Base-by-base conservation (phyloP, 2,113 vertebrate genomes). In the Herpetotheres cachinnans region DNA sequence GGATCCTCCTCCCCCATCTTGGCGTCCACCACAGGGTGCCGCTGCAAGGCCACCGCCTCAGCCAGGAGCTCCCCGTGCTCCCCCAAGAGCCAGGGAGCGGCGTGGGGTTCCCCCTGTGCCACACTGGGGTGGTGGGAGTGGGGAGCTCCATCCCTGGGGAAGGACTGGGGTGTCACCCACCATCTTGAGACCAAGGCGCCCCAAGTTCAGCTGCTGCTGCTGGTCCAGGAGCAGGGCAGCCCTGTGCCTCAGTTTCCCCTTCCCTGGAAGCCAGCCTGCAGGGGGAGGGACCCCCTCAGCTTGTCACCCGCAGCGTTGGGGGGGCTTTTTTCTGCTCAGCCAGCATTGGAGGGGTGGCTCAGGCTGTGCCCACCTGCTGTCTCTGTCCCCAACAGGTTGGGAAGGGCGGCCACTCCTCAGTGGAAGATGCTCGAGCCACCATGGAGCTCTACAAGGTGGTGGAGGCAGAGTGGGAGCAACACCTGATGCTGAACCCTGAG, bases 401-500 rank as follows among this genome's bases (percentile, higher is more conserved):
- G 36, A 98, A 22, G 21, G 95, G 89, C 0, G 99, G 99, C 8
- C 99, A 99, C 89, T 99, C 98, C 29, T 99, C 99, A 0, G 99
- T 99, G 69, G 99, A 99, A 94, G 99, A 99, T 0, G 99, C 99
- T 50, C 97, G 93, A 79, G 99, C 99, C 88, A 99, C 99, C 27
- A 99, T 99, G 99, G 99, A 99, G 70, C 98, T 99, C 29, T 99
- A 99, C 97, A 99, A 98, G 79, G 83, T 98, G 97, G 98, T 99
- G 74, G 99, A 99, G 84, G 97, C 87, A 1, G 98, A 99, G 95
- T 99, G 99, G 99, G 99, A 99, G 94, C 97, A 94, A 58, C 96
- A 92, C 19, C 97, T 99, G 88, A 63, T 26, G 71, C 90, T 94
- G 63, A 97, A 94, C 56, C 83, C 67, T 0, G 34, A 66, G 52